These are phyloP conservation scores for Harlomillsia oculata DNA, from an alignment of 1,140 invertebrate species.

Conservation along the genomic window DNA sequence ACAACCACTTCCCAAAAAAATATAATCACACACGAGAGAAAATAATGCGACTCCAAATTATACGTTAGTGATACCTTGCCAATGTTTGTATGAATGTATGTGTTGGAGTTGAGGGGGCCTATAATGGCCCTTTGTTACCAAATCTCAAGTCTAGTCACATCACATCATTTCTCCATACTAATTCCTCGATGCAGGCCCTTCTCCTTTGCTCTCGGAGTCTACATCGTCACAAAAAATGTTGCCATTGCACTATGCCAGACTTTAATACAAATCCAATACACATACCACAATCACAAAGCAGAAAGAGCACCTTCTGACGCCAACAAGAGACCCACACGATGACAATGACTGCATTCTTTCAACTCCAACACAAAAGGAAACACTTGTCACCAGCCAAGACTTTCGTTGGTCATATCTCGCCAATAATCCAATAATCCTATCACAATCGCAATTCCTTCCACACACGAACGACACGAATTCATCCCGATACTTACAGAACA, in stretches of 20 bases:
- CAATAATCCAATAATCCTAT: slow-evolving; percentile 15
- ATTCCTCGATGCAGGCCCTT: too few relatives aligned
- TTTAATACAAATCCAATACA: background rate
- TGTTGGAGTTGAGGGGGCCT: slow-evolving; percentile 4
- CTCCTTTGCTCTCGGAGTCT: background rate
- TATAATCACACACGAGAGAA: slow-evolving; percentile 31
- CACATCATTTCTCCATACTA: slow-evolving; percentile 13
- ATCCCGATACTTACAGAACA: background rate
- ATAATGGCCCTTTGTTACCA: slow-evolving; percentile 15
- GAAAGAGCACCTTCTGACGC: background rate
- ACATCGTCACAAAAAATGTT: slow-evolving; percentile 2
- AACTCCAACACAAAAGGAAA: slow-evolving; percentile 8
- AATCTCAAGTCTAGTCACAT: slow-evolving; percentile 14
- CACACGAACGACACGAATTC: slow-evolving; percentile 10
- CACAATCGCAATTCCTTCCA: slow-evolving; percentile 11
- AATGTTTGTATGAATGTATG: slow-evolving; percentile 21
- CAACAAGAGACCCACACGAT: background rate
- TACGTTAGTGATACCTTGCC: slow-evolving; percentile 27
- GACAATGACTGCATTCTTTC: background rate
- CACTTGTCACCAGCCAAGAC: slow-evolving; percentile 15
- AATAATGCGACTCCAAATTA: slow-evolving; percentile 32
- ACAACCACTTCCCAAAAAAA: slow-evolving; percentile 22
- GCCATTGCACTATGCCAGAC: too few relatives aligned
- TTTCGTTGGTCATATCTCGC: background rate
- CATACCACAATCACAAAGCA: background rate